A percentile compares a stretch with the other conserved stretches of the same genome.
These are phyloP conservation scores for Calliopsis andreniformis DNA, from an alignment of 1,140 invertebrate species.

Conservation along the genomic window DNA sequence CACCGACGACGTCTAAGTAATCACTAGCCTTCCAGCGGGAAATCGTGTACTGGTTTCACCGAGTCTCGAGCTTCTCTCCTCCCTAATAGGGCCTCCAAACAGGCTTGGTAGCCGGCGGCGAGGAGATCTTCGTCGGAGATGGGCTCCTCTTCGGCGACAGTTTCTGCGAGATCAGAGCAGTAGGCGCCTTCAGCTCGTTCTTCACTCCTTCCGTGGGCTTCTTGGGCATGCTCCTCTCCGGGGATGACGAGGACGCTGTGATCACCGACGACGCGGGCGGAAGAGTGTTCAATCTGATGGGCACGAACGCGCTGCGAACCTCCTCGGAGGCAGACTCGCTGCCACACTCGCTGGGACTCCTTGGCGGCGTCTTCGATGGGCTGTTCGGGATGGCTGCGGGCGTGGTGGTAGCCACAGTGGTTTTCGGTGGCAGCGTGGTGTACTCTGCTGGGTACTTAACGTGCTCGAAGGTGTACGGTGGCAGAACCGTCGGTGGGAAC, in stretches of 20 bases:
- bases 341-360: constrained; percentile 79
- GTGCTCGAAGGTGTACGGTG: constrained; percentile 72
- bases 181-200: constrained; percentile 85
- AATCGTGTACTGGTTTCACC: not conserved
- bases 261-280: constrained; percentile 68
- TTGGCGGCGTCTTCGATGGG: constrained; percentile 70
- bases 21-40: constrained; percentile 76
- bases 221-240: constrained; percentile 76
- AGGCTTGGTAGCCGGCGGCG: constrained; percentile 83
- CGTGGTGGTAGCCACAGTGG: constrained; percentile 17
- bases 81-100: constrained; percentile 89
- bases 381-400: constrained; percentile 55
- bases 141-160: constrained; percentile 80
- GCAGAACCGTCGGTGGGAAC: constrained; percentile 71
- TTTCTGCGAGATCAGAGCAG: constrained; percentile 73
- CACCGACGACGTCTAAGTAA: constrained; percentile 26
- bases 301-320: constrained; percentile 88
- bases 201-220: constrained; percentile 67
- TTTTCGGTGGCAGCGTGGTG: constrained; percentile 29
- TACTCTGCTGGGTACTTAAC: constrained; percentile 72
- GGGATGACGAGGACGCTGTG: constrained; percentile 83
- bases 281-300: constrained; percentile 76
- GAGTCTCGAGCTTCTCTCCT: too few relatives aligned
- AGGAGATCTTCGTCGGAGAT: constrained; percentile 84
- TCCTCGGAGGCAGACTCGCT: constrained; percentile 83